These are phyloP conservation scores for Acanthiza pusilla DNA, from an alignment of 2,797 vertebrate genomes.

Conservation along the genomic window DNA sequence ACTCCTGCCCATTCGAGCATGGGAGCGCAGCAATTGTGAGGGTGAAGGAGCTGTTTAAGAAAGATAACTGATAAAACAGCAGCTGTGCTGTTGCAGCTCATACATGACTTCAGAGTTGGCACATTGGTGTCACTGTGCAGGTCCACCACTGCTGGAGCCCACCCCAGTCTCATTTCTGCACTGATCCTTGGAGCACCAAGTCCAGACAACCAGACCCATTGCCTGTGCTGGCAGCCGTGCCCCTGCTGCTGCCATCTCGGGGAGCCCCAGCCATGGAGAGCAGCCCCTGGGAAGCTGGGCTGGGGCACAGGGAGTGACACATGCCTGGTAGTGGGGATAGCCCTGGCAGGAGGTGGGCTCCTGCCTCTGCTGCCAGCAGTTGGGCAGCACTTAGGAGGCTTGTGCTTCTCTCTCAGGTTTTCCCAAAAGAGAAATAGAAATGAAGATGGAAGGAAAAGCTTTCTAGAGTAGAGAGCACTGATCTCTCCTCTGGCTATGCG, in stretches of 20 bases:
- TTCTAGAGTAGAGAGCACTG: not conserved
- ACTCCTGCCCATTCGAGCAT: not conserved
- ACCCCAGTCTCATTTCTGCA: not conserved
- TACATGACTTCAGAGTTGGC: rapidly evolving
- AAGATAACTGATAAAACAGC: not conserved
- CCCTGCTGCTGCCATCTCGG: rapidly evolving
- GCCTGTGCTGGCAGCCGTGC: not conserved
- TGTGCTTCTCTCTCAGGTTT: not conserved
- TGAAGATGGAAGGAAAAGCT: not conserved
- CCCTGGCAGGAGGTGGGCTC: not conserved
- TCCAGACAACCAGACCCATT: rapidly evolving
- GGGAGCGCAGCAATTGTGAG: rapidly evolving
- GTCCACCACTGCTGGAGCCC: no score
- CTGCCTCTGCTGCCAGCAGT: not conserved
- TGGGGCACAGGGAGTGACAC: not conserved
- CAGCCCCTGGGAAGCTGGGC: not conserved
- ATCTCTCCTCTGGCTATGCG: not conserved
- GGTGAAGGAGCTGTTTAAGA: not conserved
- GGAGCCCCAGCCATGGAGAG: not conserved
- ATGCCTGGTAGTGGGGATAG: not conserved
- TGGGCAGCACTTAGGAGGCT: not conserved
- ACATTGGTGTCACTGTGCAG: rapidly evolving
- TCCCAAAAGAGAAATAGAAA: not conserved
- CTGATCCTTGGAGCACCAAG: not conserved
- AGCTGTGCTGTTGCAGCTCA: not conserved